phyloP scores from a whole-genome alignment of 2,113 vertebrate genomes.

The Onychorhynchus coronatus region DNA sequence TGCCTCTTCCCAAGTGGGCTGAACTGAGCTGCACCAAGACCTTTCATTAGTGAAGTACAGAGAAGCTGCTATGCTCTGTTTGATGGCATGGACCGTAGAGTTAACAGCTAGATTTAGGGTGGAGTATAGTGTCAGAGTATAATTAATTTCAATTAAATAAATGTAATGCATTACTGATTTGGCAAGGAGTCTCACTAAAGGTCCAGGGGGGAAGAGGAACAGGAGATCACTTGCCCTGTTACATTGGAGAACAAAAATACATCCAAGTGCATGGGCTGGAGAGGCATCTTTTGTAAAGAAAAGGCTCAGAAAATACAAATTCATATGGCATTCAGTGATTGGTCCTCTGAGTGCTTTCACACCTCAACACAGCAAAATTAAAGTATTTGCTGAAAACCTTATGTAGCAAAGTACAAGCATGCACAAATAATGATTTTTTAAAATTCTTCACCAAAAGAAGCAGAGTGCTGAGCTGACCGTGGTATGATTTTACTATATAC shows the following conservation, averaged over 20 bases:
- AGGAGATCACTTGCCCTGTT: background rate
- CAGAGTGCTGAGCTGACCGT: background rate
- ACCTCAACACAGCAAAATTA: background rate
- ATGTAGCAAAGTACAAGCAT: background rate
- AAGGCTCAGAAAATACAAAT: background rate
- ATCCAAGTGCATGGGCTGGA: background rate
- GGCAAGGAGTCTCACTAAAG: background rate
- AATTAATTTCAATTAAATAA: background rate
- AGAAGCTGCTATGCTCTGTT: background rate
- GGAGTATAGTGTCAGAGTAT: background rate
- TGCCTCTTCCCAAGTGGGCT: background rate
- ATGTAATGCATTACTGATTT: background rate
- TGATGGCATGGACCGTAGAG: background rate
- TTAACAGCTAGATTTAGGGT: background rate
- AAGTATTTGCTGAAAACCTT: background rate
- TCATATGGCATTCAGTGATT: background rate
- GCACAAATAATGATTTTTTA: background rate
- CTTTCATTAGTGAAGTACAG: background rate
- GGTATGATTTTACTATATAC: background rate
- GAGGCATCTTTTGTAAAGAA: background rate
- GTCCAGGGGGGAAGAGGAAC: background rate
- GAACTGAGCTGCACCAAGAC: background rate
- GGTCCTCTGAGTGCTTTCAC: background rate
- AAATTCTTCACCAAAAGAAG: background rate
- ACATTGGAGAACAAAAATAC: background rate